Conservation (phyloP, 1,140 invertebrate genomes). For the Diabrotica virgifera region DNA sequence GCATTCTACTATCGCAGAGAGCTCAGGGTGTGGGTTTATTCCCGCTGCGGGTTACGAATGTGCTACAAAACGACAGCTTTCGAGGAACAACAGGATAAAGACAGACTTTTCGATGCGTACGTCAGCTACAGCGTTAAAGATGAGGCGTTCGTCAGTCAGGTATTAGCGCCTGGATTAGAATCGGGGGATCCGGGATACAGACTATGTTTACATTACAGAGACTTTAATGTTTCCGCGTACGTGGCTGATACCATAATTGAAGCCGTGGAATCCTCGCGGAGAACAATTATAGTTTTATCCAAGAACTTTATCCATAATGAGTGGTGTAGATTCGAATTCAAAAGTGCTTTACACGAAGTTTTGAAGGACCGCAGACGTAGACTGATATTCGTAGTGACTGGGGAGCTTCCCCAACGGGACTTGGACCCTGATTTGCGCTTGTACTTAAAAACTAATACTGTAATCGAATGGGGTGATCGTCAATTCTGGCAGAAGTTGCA, state of each 20-base stretch:
- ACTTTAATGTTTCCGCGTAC: constrained; percentile 79
- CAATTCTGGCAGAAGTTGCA: constrained; percentile 93
- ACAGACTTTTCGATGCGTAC: constrained; percentile 86
- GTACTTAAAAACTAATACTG: constrained; percentile 86
- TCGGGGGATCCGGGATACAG: constrained; percentile 70
- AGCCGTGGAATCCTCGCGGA: constrained; percentile 83
- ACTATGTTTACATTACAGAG: constrained; percentile 81
- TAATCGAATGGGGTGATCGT: constrained; percentile 88
- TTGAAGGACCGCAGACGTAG: constrained; percentile 77
- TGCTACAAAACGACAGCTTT: constrained; percentile 78
- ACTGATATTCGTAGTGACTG: constrained; percentile 82
- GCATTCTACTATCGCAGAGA: constrained; percentile 79
- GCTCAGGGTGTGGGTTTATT: constrained; percentile 82
- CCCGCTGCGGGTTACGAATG: constrained; percentile 78
- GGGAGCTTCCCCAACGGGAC: constrained; percentile 78
- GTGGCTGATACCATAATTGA: constrained; percentile 86
- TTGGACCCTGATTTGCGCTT: constrained; percentile 85
- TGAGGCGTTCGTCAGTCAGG: constrained; percentile 82
- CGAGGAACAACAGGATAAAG: constrained; percentile 72
- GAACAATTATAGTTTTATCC: constrained; percentile 86
- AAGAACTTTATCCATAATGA: constrained; percentile 92
- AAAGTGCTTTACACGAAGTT: constrained; percentile 86
- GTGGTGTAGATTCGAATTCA: constrained; percentile 92
- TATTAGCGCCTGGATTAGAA: constrained; percentile 79
- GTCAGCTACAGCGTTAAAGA: constrained; percentile 89